Conservation (phyloP, 2,797 vertebrate genomes). For the Triplophysa bombifrons region DNA sequence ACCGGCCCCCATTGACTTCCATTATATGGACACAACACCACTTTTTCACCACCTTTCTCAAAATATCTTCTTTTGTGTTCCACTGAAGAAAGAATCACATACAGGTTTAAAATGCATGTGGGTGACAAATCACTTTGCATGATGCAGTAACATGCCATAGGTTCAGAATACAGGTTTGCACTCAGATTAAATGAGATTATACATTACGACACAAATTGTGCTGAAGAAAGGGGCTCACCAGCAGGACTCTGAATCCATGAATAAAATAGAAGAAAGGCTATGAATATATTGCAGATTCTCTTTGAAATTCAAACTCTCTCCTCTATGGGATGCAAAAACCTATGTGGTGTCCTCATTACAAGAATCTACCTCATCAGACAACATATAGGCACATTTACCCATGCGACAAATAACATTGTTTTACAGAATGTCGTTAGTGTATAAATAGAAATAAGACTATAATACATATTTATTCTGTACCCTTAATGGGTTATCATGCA, state of each 20-base stretch:
- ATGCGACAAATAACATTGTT: not conserved
- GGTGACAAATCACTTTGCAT: too few relatives aligned
- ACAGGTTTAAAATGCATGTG: too few relatives aligned
- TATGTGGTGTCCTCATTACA: constrained; percentile 21
- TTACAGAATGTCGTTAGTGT: not conserved
- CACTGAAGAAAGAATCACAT: too few relatives aligned
- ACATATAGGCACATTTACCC: not conserved
- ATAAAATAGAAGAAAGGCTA: constrained; percentile 49
- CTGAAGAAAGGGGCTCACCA: constrained; percentile 43
- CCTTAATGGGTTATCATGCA: not conserved
- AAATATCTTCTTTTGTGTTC: too few relatives aligned
- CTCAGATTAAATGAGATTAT: constrained; percentile 40
- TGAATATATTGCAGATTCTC: constrained; percentile 52
- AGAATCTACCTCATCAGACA: not conserved
- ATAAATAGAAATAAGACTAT: not conserved
- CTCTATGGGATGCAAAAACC: constrained; percentile 28
- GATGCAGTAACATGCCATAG: constrained; percentile 9
- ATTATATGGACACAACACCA: too few relatives aligned
- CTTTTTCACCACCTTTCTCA: too few relatives aligned
- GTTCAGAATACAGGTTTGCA: constrained; percentile 5
- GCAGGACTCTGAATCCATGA: constrained; percentile 47
- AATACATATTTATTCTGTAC: not conserved
- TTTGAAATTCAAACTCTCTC: constrained; percentile 43
- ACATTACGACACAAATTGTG: constrained; percentile 43
- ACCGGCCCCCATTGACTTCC: too few relatives aligned